phyloP scores from a whole-genome alignment of 1,140 invertebrate genomes.

The Drosophila micromelanica region DNA sequence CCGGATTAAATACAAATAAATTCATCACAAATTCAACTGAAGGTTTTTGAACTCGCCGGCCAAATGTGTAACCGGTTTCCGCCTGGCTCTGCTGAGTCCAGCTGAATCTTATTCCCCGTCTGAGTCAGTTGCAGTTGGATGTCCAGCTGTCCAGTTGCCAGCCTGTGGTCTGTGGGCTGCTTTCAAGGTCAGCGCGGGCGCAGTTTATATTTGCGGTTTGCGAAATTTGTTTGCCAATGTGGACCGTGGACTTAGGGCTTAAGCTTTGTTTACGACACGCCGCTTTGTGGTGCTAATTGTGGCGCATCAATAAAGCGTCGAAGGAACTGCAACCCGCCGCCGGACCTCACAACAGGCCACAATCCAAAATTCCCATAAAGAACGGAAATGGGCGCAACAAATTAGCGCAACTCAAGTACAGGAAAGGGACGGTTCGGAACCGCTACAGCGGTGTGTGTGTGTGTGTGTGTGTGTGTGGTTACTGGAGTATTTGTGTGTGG shows the following conservation, averaged over 20 bases:
- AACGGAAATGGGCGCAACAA: conserved; percentile 76
- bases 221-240: conserved; percentile 48
- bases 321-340: conserved; percentile 10
- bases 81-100: conserved; percentile 15
- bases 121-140: conserved; percentile 19
- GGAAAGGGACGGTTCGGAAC: not conserved
- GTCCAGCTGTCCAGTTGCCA: conserved; percentile 5
- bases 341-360: conserved; percentile 53
- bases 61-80: conserved; percentile 45
- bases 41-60: conserved; percentile 68
- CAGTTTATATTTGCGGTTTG: conserved; percentile 64
- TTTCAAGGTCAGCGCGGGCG: conserved; percentile 59
- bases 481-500: conserved; percentile 44
- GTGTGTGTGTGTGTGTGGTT: conserved; percentile 34
- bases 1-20: conserved; percentile 69
- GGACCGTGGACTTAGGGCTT: conserved; percentile 42
- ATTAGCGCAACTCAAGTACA: conserved; percentile 52
- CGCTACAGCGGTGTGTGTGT: conserved; percentile 36
- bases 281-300: conserved; percentile 66
- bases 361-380: conserved; percentile 56
- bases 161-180: conserved; percentile 18
- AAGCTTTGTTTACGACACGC: conserved; percentile 65
- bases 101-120: conserved; percentile 12
- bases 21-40: conserved; percentile 56
- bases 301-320: conserved; percentile 65